Evolutionary conservation across 2,888 invertebrate genomes (phyloP), one percentile per base, ranked within the genome.

Genomic region (Drymonia ruficornis): DNA sequence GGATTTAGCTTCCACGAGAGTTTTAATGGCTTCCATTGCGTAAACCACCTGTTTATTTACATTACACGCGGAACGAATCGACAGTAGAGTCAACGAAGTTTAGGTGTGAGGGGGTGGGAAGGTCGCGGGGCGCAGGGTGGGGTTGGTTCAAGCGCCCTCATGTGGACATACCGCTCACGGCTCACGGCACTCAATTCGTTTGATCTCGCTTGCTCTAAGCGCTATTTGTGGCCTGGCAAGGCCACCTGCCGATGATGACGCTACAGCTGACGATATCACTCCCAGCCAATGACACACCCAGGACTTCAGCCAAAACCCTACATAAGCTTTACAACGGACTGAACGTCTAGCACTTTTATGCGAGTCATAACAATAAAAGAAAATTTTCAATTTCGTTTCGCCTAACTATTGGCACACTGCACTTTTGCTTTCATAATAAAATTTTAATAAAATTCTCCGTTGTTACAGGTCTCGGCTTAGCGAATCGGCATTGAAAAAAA

Each of bases 141-240:
- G 68, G 55, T 57, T 65, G 70, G 78, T 76, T 79, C 80, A 74
- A 79, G 76, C 80, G 79, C 88, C 78, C 76, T 90, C 91, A 90
- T 89, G 90, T 84, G 89, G 78, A 88, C 79, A 78, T 78, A 76
- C 79, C 80, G 80, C 80, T 87, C 81, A 90, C 91, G 87, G 84
- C 84, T 86, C 89, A 87, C 66, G 76, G 86, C 81, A 81, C 91
- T 89, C 89, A 87, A 84, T 91, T 91, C 83, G 91, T 92, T 91
- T 91, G 91, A 92, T 92, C 89, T 91, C 87, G 80, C 77, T 84
- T 80, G 76, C 83, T 81, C 83, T 80, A 72, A 78, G 78, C 80
- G 84, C 91, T 91, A 91, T 91, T 90, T 91, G 85, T 84, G 85
- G 76, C 80, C 70, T 72, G 70, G 77, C 85, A 88, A 90, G 90